Evolutionary conservation across 2,888 invertebrate genomes (phyloP).

Genomic region (Orthonevra nobilis): DNA sequence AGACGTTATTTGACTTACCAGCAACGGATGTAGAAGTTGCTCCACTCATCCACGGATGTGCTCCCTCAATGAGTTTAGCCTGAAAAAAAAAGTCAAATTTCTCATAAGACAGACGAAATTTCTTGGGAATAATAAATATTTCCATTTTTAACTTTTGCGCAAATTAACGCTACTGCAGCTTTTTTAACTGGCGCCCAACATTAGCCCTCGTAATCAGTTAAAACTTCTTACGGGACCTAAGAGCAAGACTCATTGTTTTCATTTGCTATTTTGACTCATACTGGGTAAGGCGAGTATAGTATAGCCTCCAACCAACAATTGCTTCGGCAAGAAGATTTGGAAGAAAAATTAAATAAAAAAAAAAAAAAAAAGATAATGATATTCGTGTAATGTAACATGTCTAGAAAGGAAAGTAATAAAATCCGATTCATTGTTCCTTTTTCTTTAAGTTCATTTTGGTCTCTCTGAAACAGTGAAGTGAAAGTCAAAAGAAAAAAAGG

Average conservation of each 20-base stretch:
- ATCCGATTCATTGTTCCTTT: conserved; percentile 18
- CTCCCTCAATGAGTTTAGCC: conserved; percentile 79
- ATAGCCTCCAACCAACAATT: too few relatives aligned
- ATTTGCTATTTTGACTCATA: too few relatives aligned
- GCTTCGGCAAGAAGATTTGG: background rate
- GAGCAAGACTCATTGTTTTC: too few relatives aligned
- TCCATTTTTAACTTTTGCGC: too few relatives aligned
- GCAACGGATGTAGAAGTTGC: conserved; percentile 78
- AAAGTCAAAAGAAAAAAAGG: conserved; percentile 47
- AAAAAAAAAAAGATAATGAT: conserved; percentile 14
- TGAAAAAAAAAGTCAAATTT: conserved; percentile 73
- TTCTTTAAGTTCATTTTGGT: conserved; percentile 31
- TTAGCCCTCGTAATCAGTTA: too few relatives aligned
- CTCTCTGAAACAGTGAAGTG: conserved; percentile 12
- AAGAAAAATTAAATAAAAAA: background rate
- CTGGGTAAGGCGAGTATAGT: too few relatives aligned
- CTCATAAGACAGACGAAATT: too few relatives aligned
- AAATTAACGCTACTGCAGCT: too few relatives aligned
- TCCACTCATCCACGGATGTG: conserved; percentile 78
- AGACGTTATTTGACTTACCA: conserved; percentile 74
- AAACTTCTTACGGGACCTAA: too few relatives aligned
- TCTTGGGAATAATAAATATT: too few relatives aligned
- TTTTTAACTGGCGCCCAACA: too few relatives aligned
- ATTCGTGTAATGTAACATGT: conserved; percentile 60
- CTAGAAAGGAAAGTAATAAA: conserved; percentile 73